Base-by-base conservation (phyloP, 2,113 vertebrate species). In the Hemibagrus wyckioides region DNA sequence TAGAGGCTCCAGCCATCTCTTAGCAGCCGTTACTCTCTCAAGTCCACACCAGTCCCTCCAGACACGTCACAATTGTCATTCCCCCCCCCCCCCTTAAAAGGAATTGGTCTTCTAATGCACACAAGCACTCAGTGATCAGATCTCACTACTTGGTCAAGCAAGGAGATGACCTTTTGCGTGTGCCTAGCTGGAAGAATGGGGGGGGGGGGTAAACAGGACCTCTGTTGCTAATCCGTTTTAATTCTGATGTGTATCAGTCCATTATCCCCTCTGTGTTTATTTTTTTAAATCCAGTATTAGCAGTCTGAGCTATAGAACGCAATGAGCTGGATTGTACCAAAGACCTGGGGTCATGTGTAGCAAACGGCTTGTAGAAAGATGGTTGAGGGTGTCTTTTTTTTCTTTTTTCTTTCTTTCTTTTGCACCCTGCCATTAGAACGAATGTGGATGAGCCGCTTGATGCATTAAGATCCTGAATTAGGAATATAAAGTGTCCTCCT, bases 321-420 rank as follows among this genome's bases (percentile, higher is more conserved):
- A 85, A 87, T 76, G 88, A 91, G 88, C 92, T 92, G 92, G 92
- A 92, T 86, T 92, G 92, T 93, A 95, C 95, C 94, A 95, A 95
- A 95, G 94, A 95, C 92, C 82, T 89, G 86, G 92, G 82, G 48
- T 80, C 77, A 50, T 50, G 44, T 73, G 79, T 84, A 48, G 23
- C 56, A 80, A 39, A 59, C 48, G 21, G 48, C 56, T 73, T 79
- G 52, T 8, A 48, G 71, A 52, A 90, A 90, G 88, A 87, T 87
- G 90, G 91, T 91, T 75, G 69, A 90, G 28, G 81, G 59, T 52
- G 13, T 59, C 2, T 76, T 84, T 77, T 79, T 87, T 88, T 75
- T 89, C 11, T 41, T 84, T 89, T 89, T 90, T 87, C 90, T 90
- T 52, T 77, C 65, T 84, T 3, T 8, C 10, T 44, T 61, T 44